A percentile compares a stretch with the other conserved stretches of the same genome.
Conservation (phyloP, 2,888 invertebrate genomes). For the Apodemia zela region DNA sequence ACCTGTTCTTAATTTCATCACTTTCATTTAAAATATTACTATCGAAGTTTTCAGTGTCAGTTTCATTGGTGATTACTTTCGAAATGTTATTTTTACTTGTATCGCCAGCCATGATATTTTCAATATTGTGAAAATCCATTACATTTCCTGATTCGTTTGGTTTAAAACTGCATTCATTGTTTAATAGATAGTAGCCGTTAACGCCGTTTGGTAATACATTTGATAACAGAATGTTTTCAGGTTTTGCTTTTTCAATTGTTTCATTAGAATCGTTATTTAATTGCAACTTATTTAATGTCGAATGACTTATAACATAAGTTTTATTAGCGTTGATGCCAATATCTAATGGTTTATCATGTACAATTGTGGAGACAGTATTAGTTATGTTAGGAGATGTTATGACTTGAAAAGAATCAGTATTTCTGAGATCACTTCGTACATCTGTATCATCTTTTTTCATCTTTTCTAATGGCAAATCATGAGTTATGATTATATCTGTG, state of each 20-base stretch:
- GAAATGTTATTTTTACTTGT: background rate
- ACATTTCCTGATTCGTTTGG: background rate
- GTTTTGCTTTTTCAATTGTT: background rate
- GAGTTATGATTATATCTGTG: background rate
- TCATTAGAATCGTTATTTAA: background rate
- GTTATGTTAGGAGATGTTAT: background rate
- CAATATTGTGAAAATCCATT: background rate
- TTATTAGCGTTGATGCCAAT: background rate
- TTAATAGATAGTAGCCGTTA: background rate
- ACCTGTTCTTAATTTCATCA: background rate
- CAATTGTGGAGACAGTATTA: background rate
- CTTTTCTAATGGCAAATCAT: too few species aligned
- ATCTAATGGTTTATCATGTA: background rate
- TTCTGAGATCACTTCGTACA: background rate
- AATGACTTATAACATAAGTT: background rate
- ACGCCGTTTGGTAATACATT: background rate
- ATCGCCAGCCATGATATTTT: background rate
- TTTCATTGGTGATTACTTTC: background rate
- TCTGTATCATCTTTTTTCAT: background rate
- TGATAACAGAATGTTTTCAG: background rate
- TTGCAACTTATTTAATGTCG: background rate
- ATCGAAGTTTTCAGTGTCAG: background rate
- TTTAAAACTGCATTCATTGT: background rate
- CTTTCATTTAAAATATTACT: constrained; percentile 24
- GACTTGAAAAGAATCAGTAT: background rate